Conservation (phyloP, 2,797 vertebrate genomes). For the Anisognathus igniventris region DNA sequence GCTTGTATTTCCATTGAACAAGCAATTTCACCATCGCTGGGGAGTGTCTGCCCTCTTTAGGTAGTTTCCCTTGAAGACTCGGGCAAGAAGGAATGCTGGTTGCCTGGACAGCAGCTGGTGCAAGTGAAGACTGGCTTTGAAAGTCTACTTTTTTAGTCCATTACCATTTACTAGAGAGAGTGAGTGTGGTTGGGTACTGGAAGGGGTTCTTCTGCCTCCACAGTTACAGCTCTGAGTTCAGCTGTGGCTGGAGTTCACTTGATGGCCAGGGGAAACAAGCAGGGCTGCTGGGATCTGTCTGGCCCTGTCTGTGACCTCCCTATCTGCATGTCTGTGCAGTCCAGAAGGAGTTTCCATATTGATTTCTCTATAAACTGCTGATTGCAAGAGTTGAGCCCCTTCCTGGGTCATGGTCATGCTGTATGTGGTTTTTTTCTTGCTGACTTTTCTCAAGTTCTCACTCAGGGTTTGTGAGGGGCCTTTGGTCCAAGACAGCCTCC, state of each 20-base stretch:
- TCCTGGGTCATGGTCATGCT: neutral
- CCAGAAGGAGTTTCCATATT: neutral
- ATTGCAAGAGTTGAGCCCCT: neutral
- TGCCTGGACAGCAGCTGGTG: neutral
- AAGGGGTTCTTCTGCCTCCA: neutral
- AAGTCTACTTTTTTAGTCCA: neutral
- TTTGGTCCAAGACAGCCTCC: neutral
- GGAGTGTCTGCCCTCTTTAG: slow-evolving; percentile 63
- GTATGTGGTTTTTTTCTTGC: neutral
- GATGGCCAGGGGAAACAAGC: neutral
- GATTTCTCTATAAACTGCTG: neutral
- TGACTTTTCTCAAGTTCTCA: fast-evolving
- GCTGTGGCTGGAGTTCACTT: neutral
- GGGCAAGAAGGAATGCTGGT: neutral
- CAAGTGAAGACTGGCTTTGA: neutral
- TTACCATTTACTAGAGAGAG: neutral
- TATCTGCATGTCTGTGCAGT: neutral
- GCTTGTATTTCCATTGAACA: neutral
- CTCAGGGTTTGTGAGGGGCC: fast-evolving
- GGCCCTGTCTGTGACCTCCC: neutral
- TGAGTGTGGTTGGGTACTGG: neutral
- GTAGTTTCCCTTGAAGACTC: slow-evolving; percentile 38
- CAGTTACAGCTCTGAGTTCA: neutral
- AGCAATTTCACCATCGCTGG: neutral
- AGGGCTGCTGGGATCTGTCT: neutral